Evolutionary conservation across 2,888 invertebrate genomes (phyloP).

Genomic region (Scaptomyza polygonia): DNA sequence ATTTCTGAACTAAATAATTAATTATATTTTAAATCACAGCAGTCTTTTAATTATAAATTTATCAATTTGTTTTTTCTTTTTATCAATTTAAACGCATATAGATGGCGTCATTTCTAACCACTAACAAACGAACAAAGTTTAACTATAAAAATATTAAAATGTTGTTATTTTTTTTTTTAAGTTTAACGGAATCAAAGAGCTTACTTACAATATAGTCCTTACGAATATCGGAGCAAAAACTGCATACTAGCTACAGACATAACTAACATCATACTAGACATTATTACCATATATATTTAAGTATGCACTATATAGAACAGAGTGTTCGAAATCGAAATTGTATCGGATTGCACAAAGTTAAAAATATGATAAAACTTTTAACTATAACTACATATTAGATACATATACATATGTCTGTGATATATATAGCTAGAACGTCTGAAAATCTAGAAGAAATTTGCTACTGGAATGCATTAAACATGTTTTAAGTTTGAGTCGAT

Average conservation of each 20-base stretch:
- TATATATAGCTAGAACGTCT: constrained; percentile 50
- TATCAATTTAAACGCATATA: constrained; percentile 32
- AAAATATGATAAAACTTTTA: constrained; percentile 29
- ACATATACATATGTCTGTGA: constrained; percentile 17
- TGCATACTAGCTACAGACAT: constrained; percentile 64
- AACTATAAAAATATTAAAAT: constrained; percentile 48
- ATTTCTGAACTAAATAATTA: constrained; percentile 67
- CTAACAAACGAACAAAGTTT: constrained; percentile 64
- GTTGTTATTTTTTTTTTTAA: constrained; percentile 24
- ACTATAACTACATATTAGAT: constrained; percentile 41
- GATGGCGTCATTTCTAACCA: constrained; percentile 43
- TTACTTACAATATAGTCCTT: constrained; percentile 54
- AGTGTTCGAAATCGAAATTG: constrained; percentile 33
- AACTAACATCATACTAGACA: constrained; percentile 26
- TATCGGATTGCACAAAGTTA: constrained; percentile 49
- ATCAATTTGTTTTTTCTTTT: constrained; percentile 57
- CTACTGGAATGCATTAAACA: constrained; percentile 73
- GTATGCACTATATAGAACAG: constrained; percentile 32
- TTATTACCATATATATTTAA: constrained; percentile 20
- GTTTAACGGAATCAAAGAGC: constrained; percentile 70
- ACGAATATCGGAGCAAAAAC: constrained; percentile 63
- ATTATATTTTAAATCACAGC: constrained; percentile 84
- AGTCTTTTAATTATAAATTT: constrained; percentile 82
- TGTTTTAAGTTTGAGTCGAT: constrained; percentile 30
- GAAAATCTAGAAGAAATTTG: constrained; percentile 58